Percentiles rank a stretch among this genome's conserved stretches.
These are phyloP conservation scores for Phrynocephalus guinanensis DNA, from an alignment of 2,797 vertebrate species.

Conservation along the genomic window DNA sequence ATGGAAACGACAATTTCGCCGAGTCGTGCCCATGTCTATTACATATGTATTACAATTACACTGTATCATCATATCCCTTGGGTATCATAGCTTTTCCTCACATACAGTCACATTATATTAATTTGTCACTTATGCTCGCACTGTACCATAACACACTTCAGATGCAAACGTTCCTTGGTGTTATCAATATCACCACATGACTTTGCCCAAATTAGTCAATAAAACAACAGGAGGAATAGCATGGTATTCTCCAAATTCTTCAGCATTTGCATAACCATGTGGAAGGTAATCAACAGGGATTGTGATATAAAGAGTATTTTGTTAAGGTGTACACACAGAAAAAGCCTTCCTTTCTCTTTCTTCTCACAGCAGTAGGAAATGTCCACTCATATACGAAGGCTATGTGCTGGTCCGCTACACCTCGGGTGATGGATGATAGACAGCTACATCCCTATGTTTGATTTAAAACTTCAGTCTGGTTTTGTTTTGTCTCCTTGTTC, in stretches of 20 bases:
- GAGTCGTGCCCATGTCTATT: no score
- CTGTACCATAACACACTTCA: neutral
- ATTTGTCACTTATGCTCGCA: no score
- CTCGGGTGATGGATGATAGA: conserved; percentile 46
- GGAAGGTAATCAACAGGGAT: neutral
- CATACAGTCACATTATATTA: no score
- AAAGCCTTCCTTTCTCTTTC: conserved; percentile 50
- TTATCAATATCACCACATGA: neutral
- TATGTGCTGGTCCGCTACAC: conserved; percentile 52
- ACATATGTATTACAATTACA: no score
- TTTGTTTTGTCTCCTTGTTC: conserved; percentile 1
- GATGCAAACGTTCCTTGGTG: neutral
- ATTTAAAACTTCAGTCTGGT: conserved; percentile 57
- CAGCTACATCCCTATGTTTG: conserved; percentile 39
- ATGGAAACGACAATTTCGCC: no score
- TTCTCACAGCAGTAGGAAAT: conserved; percentile 57
- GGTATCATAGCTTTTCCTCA: no score
- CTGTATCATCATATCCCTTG: no score
- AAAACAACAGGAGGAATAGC: neutral
- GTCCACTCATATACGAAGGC: conserved; percentile 49
- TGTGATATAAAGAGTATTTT: conserved; percentile 23
- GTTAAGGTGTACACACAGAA: neutral
- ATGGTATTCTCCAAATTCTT: neutral
- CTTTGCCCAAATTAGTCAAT: neutral
- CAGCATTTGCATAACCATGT: neutral